Evolutionary conservation across 2,888 invertebrate genomes (phyloP).

Genomic region (Thysanoteuthis rhombus): DNA sequence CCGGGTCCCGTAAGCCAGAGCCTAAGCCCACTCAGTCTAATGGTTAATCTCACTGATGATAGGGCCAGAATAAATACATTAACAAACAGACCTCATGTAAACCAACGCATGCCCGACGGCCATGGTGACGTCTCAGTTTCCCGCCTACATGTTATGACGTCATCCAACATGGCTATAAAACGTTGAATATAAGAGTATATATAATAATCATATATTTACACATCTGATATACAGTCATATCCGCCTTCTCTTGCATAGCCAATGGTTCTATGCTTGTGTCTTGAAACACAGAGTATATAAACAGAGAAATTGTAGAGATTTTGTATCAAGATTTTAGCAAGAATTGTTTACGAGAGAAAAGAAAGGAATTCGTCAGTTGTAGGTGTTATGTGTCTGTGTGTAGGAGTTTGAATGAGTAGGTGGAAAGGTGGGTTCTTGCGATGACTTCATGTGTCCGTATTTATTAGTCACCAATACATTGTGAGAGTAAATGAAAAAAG

Average conservation of each 20-base stretch:
- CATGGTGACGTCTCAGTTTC: neutral
- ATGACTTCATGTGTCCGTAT: neutral
- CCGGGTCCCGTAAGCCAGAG: too few species aligned
- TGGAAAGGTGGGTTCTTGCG: neutral
- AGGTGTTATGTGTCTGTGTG: neutral
- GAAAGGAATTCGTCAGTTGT: neutral
- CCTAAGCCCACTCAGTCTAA: too few species aligned
- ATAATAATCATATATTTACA: too few species aligned
- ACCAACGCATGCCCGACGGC: neutral
- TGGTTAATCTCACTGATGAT: too few species aligned
- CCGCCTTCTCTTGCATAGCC: neutral
- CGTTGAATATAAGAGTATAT: neutral
- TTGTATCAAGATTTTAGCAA: neutral
- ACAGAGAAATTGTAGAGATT: neutral
- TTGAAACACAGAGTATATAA: neutral
- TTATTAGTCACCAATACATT: neutral
- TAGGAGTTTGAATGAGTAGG: neutral
- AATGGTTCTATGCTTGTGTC: neutral
- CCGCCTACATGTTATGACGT: neutral
- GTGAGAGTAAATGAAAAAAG: neutral
- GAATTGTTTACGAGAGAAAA: neutral
- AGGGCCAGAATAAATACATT: too few species aligned
- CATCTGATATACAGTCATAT: neutral
- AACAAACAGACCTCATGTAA: neutral
- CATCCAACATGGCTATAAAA: neutral